These are phyloP conservation scores for Sialis lutaria DNA, from an alignment of 2,888 invertebrate species.

Conservation along the genomic window DNA sequence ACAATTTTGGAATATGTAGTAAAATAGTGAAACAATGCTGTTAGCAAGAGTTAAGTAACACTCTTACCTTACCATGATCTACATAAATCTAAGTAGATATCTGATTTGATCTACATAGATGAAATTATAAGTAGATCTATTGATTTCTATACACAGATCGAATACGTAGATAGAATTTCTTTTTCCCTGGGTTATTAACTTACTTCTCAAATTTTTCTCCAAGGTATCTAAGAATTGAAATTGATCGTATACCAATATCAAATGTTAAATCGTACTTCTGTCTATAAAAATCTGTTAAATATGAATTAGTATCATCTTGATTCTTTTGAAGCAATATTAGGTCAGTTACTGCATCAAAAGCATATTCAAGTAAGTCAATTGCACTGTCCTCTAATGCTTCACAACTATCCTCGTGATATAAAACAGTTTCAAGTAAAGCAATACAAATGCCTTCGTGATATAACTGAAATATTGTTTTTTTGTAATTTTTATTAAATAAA, in stretches of 20 bases:
- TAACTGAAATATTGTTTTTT: constrained; percentile 23
- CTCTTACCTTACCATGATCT: too few relatives aligned
- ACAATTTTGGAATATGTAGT: too few relatives aligned
- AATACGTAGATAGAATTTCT: too few relatives aligned
- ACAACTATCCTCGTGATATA: constrained; percentile 66
- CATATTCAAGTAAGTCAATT: constrained; percentile 71
- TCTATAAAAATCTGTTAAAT: constrained; percentile 39
- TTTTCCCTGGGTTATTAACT: too few relatives aligned
- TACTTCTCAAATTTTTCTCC: constrained; percentile 38
- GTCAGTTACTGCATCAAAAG: constrained; percentile 45
- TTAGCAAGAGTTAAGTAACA: too few relatives aligned
- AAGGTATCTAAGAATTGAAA: constrained; percentile 62
- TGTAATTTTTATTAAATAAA: too few relatives aligned
- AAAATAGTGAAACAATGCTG: too few relatives aligned
- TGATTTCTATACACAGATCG: too few relatives aligned
- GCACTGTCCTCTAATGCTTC: constrained; percentile 58
- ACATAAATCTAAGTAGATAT: too few relatives aligned
- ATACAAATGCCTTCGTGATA: constrained; percentile 69
- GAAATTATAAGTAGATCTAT: too few relatives aligned
- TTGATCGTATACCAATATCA: constrained; percentile 62
- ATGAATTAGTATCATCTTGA: constrained; percentile 30
- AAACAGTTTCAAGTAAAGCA: constrained; percentile 63
- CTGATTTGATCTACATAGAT: too few relatives aligned
- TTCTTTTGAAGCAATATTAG: constrained; percentile 36
- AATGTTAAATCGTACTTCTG: constrained; percentile 54